Conservation (phyloP, 1,140 invertebrate species). For the Copidosoma floridanum region DNA sequence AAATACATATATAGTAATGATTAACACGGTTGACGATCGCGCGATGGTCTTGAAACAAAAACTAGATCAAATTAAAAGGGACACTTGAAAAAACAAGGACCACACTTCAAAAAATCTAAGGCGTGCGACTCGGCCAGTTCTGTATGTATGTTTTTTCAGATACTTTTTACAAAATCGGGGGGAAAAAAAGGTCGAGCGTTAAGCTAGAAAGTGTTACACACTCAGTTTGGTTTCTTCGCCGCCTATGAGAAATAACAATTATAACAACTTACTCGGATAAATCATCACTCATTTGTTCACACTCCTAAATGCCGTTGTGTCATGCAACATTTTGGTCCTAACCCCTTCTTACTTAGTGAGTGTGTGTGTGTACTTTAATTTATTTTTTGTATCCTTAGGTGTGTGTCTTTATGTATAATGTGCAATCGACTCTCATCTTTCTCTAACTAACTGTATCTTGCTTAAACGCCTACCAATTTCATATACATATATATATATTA, state of each 20-base stretch:
- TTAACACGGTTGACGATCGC: constrained; percentile 13
- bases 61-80: too few relatives aligned
- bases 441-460: constrained; percentile 32
- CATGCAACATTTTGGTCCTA: constrained; percentile 40
- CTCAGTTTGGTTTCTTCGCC: constrained; percentile 42
- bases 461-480: constrained; percentile 38
- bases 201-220: constrained; percentile 32
- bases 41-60: too few relatives aligned
- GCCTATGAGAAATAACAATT: constrained; percentile 37
- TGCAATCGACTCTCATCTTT: constrained; percentile 10
- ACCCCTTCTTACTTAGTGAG: constrained; percentile 8
- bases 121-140: constrained; percentile 8
- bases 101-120: neutral
- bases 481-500: constrained; percentile 58
- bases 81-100: too few relatives aligned
- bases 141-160: too few relatives aligned
- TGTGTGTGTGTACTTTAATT: too few relatives aligned
- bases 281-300: constrained; percentile 17
- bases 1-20: too few relatives aligned
- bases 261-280: constrained; percentile 25
- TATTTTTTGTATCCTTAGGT: neutral
- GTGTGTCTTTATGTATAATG: neutral
- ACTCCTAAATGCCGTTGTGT: constrained; percentile 25
- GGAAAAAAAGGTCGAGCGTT: constrained; percentile 41
- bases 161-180: too few relatives aligned